Percentiles rank a stretch among this genome's conserved stretches.
These are phyloP conservation scores for Sebastiscus tertius DNA, from an alignment of 2,797 vertebrate genomes.

Conservation along the genomic window DNA sequence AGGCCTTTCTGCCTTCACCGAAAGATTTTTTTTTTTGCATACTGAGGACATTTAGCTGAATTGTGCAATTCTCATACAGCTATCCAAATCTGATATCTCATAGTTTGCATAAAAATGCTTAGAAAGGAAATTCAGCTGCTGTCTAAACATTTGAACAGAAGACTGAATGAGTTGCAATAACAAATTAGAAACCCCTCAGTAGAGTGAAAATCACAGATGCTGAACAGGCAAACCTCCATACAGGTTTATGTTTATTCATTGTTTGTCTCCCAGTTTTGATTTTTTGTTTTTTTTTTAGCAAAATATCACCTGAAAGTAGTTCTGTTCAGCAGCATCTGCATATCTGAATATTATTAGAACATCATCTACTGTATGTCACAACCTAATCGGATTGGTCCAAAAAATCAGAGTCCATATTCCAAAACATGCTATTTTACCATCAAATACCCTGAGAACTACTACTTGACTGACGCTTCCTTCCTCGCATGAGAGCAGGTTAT, in stretches of 20 bases:
- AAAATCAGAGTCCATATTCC: not conserved
- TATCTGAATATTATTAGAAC: not conserved
- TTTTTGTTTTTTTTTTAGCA: not conserved
- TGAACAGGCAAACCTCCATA: not conserved
- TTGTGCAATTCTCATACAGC: not conserved
- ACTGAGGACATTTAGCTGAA: conserved; percentile 16
- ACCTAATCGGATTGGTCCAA: not conserved
- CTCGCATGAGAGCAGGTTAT: conserved; percentile 61
- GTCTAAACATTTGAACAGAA: not conserved
- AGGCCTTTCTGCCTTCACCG: not conserved
- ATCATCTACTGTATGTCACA: not conserved
- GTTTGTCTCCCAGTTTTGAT: not conserved
- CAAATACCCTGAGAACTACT: not conserved
- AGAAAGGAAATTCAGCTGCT: not conserved
- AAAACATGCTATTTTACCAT: not conserved
- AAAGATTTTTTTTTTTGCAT: not conserved
- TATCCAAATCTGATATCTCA: not conserved
- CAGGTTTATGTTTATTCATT: not conserved
- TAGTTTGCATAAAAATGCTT: conserved; percentile 5
- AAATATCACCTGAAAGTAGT: not conserved
- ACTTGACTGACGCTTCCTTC: conserved; percentile 5
- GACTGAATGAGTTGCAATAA: not conserved
- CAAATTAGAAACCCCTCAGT: not conserved
- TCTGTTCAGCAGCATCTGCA: not conserved
- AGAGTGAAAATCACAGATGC: not conserved